phyloP scores from a whole-genome alignment of 1,140 invertebrate species.

The Heterodera schachtii region DNA sequence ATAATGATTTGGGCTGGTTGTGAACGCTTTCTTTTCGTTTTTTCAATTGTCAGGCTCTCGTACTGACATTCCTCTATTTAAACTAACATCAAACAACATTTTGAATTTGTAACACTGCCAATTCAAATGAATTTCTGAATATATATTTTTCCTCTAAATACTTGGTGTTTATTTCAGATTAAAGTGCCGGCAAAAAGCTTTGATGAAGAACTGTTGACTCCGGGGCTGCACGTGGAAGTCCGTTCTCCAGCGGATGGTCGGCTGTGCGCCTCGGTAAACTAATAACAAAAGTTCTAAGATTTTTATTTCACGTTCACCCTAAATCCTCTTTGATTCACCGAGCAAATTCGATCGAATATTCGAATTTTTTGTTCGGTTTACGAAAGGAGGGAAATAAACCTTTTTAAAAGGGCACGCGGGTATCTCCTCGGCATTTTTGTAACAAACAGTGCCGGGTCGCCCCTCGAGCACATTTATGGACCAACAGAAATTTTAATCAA shows the following conservation, averaged over 20 bases:
- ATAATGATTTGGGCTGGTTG: background rate
- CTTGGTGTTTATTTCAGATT: conserved; percentile 20
- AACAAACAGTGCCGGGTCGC: conserved; percentile 12
- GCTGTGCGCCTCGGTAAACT: conserved; percentile 32
- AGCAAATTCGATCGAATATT: background rate
- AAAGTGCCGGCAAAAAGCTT: conserved; percentile 28
- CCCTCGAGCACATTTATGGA: conserved; percentile 12
- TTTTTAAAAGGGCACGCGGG: background rate
- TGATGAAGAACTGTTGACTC: conserved; percentile 22
- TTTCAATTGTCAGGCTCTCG: too few relatives aligned
- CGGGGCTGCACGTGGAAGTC: conserved; percentile 36
- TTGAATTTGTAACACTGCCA: background rate
- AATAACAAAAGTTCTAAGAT: background rate
- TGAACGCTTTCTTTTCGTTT: background rate
- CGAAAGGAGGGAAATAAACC: conserved; percentile 20
- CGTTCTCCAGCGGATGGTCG: conserved; percentile 24
- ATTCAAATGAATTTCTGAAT: background rate
- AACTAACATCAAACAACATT: background rate
- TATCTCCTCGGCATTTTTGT: conserved; percentile 16
- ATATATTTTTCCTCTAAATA: too few relatives aligned
- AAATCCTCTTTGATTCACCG: conserved; percentile 12
- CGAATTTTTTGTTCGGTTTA: conserved; percentile 12
- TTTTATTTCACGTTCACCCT: background rate
- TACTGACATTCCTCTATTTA: too few relatives aligned
- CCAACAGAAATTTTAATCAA: background rate